Evolutionary conservation across 2,113 vertebrate species (phyloP), one percentile per base, ranked within the genome.

Genomic region (Sebastes fasciatus): DNA sequence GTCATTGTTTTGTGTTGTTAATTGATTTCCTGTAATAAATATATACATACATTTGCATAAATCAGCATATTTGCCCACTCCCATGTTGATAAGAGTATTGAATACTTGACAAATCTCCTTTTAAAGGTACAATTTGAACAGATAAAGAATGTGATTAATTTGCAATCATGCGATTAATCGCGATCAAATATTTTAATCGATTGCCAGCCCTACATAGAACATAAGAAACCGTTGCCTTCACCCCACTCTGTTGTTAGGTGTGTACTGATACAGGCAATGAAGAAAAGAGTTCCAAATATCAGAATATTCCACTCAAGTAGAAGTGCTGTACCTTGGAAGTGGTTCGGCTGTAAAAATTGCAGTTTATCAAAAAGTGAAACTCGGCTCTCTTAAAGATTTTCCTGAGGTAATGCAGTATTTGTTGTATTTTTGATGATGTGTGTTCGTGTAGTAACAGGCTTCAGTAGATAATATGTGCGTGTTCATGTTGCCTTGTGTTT

Each of bases 311-410:
- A 34, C 60, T 10, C 1, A 8, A 12, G 19, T 6, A 17, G 14
- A n/a, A 49, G 45, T 14, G 58, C 46, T 51, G 3, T 1, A 40
- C 8, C 9, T 6, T 26, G 6, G 13, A 51, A 12, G 46, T 19
- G 16, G 10, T 19, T 51, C 5, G 13, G 11, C 65, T 34, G 17
- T 11, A 42, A 11, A 66, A 52, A 68, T 10, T 0, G 0, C 5
- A 13, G 13, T 68, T 51, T 45, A 21, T 57, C 51, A n/a, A 49
- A 64, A 49, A 34, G 34, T 34, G 58, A 83, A 65, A 72, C 46
- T 54, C 70, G 10, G 23, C 9, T 34, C 1, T 8, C 17, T 64
- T 26, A 9, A 34, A 17, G 40, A 6, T 13, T 17, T 66, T 13
- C 6, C 11, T n/a, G 6, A 9, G 42, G n/a, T 40, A 4, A 78